phyloP scores from a whole-genome alignment of 2,888 invertebrate species.

The Argyresthia albistria region DNA sequence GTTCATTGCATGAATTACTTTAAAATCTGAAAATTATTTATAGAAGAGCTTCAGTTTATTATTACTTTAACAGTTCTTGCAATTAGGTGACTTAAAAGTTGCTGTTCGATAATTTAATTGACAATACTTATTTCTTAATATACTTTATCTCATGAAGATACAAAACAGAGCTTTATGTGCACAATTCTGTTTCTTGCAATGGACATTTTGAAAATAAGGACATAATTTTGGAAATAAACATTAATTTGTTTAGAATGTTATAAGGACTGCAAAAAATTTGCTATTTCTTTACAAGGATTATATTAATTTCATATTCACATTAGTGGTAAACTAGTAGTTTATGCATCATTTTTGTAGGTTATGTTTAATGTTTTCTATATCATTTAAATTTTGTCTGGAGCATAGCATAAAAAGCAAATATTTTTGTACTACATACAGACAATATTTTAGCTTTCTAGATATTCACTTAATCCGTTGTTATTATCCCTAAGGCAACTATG shows the following conservation, averaged over 20 bases:
- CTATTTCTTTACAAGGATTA: conserved; percentile 49
- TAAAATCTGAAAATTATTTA: conserved; percentile 6
- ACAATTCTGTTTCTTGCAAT: conserved; percentile 29
- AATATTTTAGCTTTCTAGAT: background rate
- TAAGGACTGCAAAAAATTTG: conserved; percentile 57
- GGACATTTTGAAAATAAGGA: conserved; percentile 39
- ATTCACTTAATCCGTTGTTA: background rate
- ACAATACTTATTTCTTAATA: conserved; percentile 40
- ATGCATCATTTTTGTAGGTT: conserved; percentile 24
- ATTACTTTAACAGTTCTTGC: conserved; percentile 16
- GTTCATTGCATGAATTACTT: conserved; percentile 13
- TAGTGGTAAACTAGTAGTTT: conserved; percentile 25
- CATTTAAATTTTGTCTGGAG: conserved; percentile 10
- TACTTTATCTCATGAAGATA: conserved; percentile 36
- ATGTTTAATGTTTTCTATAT: conserved; percentile 8
- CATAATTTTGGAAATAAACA: conserved; percentile 37
- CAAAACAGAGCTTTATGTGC: conserved; percentile 24
- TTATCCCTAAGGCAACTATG: background rate
- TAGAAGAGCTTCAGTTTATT: background rate
- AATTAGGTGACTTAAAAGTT: conserved; percentile 7
- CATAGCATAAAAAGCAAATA: background rate
- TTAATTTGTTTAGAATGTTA: conserved; percentile 35
- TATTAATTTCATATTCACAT: conserved; percentile 24
- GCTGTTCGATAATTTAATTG: conserved; percentile 26
- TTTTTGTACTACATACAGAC: background rate